These are phyloP conservation scores for Phymastichus coffea DNA, from an alignment of 1,140 invertebrate species.

Conservation along the genomic window DNA sequence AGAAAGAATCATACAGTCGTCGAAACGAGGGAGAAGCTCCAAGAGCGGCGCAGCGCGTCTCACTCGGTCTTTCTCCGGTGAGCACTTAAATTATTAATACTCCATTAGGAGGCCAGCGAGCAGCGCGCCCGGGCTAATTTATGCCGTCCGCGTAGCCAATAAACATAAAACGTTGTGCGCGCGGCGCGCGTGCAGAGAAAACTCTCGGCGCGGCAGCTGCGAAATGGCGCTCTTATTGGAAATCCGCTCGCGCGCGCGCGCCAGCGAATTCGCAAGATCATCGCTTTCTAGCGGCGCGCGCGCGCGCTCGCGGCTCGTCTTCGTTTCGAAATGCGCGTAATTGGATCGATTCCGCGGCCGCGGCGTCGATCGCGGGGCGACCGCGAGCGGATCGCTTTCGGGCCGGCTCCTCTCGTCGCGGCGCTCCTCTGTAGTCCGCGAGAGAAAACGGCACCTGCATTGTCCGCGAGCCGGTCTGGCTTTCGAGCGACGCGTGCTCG, in stretches of 20 bases:
- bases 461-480: slow-evolving; percentile 5
- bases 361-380: too few relatives aligned
- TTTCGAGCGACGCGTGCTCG: not conserved
- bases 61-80: too few relatives aligned
- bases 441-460: not conserved
- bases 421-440: too few relatives aligned
- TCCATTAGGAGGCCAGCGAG: too few relatives aligned
- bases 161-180: slow-evolving; percentile 11
- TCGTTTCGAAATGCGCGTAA: too few relatives aligned
- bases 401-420: not conserved
- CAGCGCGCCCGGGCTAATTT: not conserved
- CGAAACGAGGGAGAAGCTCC: too few relatives aligned
- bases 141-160: slow-evolving; percentile 2
- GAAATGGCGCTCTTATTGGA: slow-evolving; percentile 7
- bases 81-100: too few relatives aligned
- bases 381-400: not conserved
- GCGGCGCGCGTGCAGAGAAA: not conserved
- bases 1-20: too few relatives aligned
- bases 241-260: slow-evolving; percentile 8
- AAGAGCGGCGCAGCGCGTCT: too few relatives aligned
- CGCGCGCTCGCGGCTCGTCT: too few relatives aligned
- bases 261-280: slow-evolving; percentile 16
- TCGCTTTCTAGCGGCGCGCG: slow-evolving; percentile 9
- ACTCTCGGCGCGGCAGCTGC: slow-evolving; percentile 3
- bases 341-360: too few relatives aligned